Base-by-base conservation (phyloP, 2,797 vertebrate genomes). In the Megaceryle alcyon region DNA sequence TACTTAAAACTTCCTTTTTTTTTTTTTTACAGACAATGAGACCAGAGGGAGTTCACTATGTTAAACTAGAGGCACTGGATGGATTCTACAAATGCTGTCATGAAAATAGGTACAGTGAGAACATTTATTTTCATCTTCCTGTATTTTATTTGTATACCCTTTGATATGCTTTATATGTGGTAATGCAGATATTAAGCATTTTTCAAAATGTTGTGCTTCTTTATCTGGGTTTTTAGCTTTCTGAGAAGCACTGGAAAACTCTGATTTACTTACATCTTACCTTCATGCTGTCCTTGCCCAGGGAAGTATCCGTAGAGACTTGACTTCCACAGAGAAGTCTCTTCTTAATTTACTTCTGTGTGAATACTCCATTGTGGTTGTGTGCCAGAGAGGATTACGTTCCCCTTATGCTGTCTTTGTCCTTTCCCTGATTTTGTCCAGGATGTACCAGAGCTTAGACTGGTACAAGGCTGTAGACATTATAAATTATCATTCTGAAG, bases 21-120 rank as follows among this genome's bases (percentile, higher is more conserved):
- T 90, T 95, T 97, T 44, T 94, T 90, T 97, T 95, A 86, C 95
- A 97, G 97, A 81, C 39, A 89, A n/a, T 80, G 97, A 97, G 69
- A 68, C 93, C 49, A 96, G 91, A 94, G 81, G 95, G 51, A 93
- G 51, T 83, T 96, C 94, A 0, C 7, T 94, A 57, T 96, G 92
- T 89, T 96, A 93, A 94, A 53, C 12, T 28, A 89, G 57, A 86
- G 37, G 18, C 41, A 44, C 77, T 86, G 88, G 73, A 81, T 81
- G 80, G 53, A 94, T 94, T 88, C 61, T 60, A 48, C 61, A 25
- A 82, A 86, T 18, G 25, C 46, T 85, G 21, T 75, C 60, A 86
- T 82, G n/a, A 70, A 91, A 92, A 89, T 10, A 96, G 95, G 96
- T 97, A 95, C 46, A 21, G 49, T 75, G 35, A 90, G 33, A 71